These are phyloP conservation scores for Drosophila leontia DNA, from an alignment of 1,140 invertebrate species.

Conservation along the genomic window DNA sequence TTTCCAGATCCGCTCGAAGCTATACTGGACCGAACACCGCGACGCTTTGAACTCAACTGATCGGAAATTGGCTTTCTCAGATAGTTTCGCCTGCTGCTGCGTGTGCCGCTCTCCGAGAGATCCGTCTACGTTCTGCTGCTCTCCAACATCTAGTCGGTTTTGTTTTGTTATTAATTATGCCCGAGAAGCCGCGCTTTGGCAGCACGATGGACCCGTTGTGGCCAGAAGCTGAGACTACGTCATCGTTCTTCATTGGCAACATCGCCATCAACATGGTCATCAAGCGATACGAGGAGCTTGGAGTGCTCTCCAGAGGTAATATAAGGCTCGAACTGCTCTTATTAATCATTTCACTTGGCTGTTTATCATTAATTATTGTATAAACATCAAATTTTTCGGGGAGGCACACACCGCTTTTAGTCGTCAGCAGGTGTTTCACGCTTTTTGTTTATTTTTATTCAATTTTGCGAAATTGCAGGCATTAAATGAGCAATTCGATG, in stretches of 20 bases:
- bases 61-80: constrained; percentile 40
- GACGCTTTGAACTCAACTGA: constrained; percentile 66
- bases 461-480: constrained; percentile 32
- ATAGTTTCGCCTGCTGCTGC: constrained; percentile 41
- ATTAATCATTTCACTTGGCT: constrained; percentile 39
- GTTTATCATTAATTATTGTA: constrained; percentile 19
- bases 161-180: constrained; percentile 68
- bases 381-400: constrained; percentile 40
- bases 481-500: constrained; percentile 32
- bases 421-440: constrained; percentile 44
- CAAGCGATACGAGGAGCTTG: background rate
- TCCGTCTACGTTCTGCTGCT: constrained; percentile 1
- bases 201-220: constrained; percentile 36
- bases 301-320: constrained; percentile 15
- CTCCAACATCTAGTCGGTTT: constrained; percentile 17
- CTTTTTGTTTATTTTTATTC: constrained; percentile 40
- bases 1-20: constrained; percentile 2
- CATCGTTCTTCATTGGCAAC: constrained; percentile 34
- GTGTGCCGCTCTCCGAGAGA: constrained; percentile 24
- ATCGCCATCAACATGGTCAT: constrained; percentile 16
- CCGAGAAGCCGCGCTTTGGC: constrained; percentile 38
- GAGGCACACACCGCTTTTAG: constrained; percentile 4
- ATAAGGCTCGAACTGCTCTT: constrained; percentile 23
- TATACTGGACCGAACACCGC: constrained; percentile 43
- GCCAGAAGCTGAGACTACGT: constrained; percentile 37